Base-by-base conservation (phyloP, 1,140 invertebrate species). In the Sycophaga agraensis region DNA sequence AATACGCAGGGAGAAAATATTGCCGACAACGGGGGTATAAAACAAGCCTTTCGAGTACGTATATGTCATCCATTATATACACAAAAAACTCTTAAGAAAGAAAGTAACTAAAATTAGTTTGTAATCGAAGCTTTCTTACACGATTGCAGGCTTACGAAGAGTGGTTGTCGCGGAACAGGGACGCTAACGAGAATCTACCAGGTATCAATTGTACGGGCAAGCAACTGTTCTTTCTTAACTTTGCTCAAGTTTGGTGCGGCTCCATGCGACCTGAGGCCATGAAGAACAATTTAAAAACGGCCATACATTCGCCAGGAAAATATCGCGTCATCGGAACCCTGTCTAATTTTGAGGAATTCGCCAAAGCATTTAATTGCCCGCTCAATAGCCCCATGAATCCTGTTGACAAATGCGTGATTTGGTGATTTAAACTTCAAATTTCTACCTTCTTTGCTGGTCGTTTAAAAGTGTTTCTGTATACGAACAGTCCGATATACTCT, bases 201-300 rank as follows among this genome's bases (percentile, higher is more conserved):
- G 90, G 89, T 12, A 75, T 93, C 9, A 88, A 91, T 65, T 80
- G 88, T 59, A 91, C 86, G 1, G 85, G 87, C 17, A 84, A 85
- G 53, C 90, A 94, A 76, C 74, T 93, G 54, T 93, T 93, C 77
- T 94, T 92, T 69, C 75, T 93, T 0, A 93, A 92, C 70, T 93
- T 92, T 69, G 91, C 91, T 2, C 90, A 93, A 83, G 89, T 94
- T 19, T 95, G 93, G 93, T 95, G 93, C 75, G 92, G 93, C 17
- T 87, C 89, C 17, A 90, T 92, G 82, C 82, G 92, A 63, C 90
- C 91, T n/a, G 90, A 94, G 76, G 91, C 91, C 58, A 87, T 89
- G 2, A 82, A 88, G 40, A 89, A 88, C 63, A 90, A 91, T 72
- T 81, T 94, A 39, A 83, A 91, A 54, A 91, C 89, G 24, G 88